Percentiles rank a stretch among this genome's conserved stretches.
These are phyloP conservation scores for Zaprionus inermis DNA, from an alignment of 1,140 invertebrate species.

Conservation along the genomic window DNA sequence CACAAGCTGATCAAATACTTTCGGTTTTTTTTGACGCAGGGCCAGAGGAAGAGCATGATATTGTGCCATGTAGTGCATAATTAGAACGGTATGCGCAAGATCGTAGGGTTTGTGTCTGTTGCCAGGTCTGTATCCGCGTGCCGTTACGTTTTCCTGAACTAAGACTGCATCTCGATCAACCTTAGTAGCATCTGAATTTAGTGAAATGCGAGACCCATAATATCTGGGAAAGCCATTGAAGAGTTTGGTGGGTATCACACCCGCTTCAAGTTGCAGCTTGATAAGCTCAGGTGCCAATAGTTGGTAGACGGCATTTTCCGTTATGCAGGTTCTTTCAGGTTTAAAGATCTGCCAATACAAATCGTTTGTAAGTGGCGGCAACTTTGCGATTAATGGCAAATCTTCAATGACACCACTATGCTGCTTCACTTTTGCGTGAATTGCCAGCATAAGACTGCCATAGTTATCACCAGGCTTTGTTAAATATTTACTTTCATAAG, in stretches of 20 bases:
- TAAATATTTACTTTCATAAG: slow-evolving; percentile 73
- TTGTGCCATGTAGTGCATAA: slow-evolving; percentile 85
- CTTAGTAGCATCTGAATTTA: slow-evolving; percentile 74
- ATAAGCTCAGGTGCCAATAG: slow-evolving; percentile 85
- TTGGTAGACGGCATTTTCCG: slow-evolving; percentile 86
- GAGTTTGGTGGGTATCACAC: slow-evolving; percentile 77
- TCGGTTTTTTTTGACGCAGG: slow-evolving; percentile 85
- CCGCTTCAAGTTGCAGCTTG: slow-evolving; percentile 85
- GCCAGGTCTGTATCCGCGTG: slow-evolving; percentile 84
- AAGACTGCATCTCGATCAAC: slow-evolving; percentile 86
- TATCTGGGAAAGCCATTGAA: slow-evolving; percentile 85
- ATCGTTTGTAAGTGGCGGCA: slow-evolving; percentile 86
- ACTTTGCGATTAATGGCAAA: slow-evolving; percentile 86
- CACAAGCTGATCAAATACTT: slow-evolving; percentile 84
- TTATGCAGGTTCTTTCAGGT: slow-evolving; percentile 86
- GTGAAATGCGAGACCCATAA: slow-evolving; percentile 85
- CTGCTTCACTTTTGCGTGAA: slow-evolving; percentile 70
- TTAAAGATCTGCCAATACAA: slow-evolving; percentile 86
- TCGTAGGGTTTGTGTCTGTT: slow-evolving; percentile 85
- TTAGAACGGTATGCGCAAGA: slow-evolving; percentile 84
- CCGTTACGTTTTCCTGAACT: slow-evolving; percentile 86
- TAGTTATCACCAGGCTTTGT: slow-evolving; percentile 87
- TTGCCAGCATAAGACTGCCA: slow-evolving; percentile 85
- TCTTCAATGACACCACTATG: slow-evolving; percentile 66
- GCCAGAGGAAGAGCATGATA: slow-evolving; percentile 87